These are phyloP conservation scores for Lamellibrachia columna DNA, from an alignment of 2,888 invertebrate genomes.

Conservation along the genomic window DNA sequence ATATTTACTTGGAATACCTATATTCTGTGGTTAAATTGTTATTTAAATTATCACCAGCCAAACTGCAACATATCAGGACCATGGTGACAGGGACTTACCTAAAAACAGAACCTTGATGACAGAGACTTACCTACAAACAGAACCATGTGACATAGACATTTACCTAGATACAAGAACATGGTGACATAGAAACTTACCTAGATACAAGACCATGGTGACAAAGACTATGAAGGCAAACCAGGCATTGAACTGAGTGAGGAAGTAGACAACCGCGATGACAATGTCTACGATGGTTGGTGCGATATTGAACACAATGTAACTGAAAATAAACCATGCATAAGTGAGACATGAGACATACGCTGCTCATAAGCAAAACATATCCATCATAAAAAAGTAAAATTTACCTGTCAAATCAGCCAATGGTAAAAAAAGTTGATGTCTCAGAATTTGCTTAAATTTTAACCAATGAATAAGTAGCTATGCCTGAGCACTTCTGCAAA, in stretches of 20 bases:
- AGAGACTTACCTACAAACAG: background rate
- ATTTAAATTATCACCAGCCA: no score
- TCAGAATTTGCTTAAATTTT: no score
- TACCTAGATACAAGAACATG: background rate
- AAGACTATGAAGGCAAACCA: conserved; percentile 97
- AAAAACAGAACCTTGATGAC: background rate
- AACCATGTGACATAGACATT: background rate
- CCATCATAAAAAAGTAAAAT: no score
- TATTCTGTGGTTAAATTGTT: no score
- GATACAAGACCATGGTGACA: conserved; percentile 51
- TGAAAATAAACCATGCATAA: conserved; percentile 44
- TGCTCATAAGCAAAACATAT: no score
- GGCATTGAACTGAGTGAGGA: conserved; percentile 85
- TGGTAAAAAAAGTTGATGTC: no score
- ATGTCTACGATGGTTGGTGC: conserved; percentile 93
- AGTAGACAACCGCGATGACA: conserved; percentile 87
- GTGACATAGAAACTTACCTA: background rate
- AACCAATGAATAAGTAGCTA: no score
- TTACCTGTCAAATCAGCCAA: no score
- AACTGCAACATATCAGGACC: background rate
- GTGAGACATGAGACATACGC: background rate
- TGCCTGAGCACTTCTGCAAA: no score
- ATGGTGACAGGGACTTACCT: background rate
- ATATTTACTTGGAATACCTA: no score
- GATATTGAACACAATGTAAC: conserved; percentile 87